Base-by-base conservation (phyloP, 2,797 vertebrate genomes). In the Spinus pinus region DNA sequence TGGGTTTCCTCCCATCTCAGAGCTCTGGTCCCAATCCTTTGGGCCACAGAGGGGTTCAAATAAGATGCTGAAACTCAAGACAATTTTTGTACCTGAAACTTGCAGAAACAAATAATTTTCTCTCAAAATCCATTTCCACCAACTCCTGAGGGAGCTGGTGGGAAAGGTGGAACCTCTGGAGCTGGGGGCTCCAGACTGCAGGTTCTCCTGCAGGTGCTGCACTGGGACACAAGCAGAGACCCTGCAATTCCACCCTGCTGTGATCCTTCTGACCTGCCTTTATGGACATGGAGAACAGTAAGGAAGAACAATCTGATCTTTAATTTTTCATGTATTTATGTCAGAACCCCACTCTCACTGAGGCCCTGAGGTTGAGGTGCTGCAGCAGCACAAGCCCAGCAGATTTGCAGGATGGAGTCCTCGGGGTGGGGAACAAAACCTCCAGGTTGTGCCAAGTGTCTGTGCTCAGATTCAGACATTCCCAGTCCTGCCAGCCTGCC, bases 1-100 rank as follows among this genome's bases (percentile, higher is more conserved):
- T 46, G 53, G 10, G 33, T 30, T 19, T 87, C 37, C 41, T 82
- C 42, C 64, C 15, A 16, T 4, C 60, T 54, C 54, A 87, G 60
- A 66, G 15, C 44, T 28, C 39, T 19, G 54, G 24, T 39, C 35
- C 53, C 51, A 62, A 21, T 4, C 57, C 57, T 57, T 7, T n/a
- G 46, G 51, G 69, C 10, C 22, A 60, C 1, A 22, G 31, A 39
- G 31, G 19, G 69, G 17, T 44, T 74, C 53, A 18, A 56, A 77
- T 39, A 3, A 6, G 17, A 27, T 51, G 53, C 0, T 51, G 56
- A 54, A 87, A 39, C 35, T 37, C 0, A 2, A 47, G 31, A 7
- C 1, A 41, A 49, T 56, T 70, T 58, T 6, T 80, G 37, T 51
- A 49, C 11, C 58, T 47, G 75, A 86, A 66, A 85, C 20, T 17